Percentiles rank a stretch among this genome's conserved stretches.
phyloP scores from a whole-genome alignment of 2,113 vertebrate species.

The Myiopsitta monachus region DNA sequence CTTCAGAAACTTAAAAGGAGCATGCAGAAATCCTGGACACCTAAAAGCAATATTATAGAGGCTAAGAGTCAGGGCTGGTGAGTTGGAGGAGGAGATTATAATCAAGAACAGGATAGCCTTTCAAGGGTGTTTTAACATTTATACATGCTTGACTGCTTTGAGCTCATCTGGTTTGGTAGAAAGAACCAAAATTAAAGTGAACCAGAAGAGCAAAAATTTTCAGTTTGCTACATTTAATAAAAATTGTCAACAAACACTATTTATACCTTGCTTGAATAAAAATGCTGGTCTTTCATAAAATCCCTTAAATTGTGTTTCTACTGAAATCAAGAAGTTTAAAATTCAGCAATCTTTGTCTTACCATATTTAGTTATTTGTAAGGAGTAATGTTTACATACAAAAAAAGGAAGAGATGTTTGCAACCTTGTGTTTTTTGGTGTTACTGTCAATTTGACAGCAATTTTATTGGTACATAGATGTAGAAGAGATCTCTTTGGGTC shows the following conservation, averaged over 20 bases:
- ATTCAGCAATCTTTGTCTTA: neutral
- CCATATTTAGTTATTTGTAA: neutral
- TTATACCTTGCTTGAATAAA: neutral
- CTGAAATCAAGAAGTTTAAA: neutral
- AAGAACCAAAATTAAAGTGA: neutral
- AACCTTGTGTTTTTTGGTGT: neutral
- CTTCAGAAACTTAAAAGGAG: conserved; percentile 37
- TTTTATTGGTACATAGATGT: neutral
- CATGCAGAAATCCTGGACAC: neutral
- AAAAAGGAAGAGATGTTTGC: neutral
- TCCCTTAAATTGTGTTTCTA: neutral
- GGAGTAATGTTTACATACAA: neutral
- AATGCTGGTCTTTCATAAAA: neutral
- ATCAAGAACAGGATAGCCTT: neutral
- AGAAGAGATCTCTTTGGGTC: neutral
- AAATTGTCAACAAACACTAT: neutral
- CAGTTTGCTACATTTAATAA: neutral
- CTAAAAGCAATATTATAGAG: conserved; percentile 1
- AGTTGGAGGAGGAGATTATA: neutral
- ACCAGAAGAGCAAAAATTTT: neutral
- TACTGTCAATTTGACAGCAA: neutral
- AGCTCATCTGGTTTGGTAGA: neutral
- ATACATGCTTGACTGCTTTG: neutral
- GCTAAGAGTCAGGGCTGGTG: neutral
- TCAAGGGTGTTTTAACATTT: neutral